Conservation (phyloP, 2,888 invertebrate genomes). For the Anorthoa munda region DNA sequence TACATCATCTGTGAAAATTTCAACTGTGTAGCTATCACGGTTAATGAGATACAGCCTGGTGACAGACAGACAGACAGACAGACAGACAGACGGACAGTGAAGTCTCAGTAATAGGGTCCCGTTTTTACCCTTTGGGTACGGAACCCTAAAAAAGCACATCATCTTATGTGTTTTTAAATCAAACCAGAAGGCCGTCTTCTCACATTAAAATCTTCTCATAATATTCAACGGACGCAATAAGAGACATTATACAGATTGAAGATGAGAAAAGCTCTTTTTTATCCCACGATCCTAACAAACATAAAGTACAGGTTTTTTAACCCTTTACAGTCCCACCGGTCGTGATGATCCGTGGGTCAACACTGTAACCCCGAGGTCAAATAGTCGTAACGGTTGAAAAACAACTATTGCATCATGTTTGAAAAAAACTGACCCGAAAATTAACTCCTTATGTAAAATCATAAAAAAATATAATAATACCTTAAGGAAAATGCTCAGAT, state of each 20-base stretch:
- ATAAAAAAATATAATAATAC: not conserved
- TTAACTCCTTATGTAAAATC: no score
- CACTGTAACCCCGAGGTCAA: conserved; percentile 44
- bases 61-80: no score
- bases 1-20: no score
- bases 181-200: not conserved
- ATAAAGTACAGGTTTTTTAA: conserved; percentile 46
- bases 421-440: not conserved
- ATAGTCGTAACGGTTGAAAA: not conserved
- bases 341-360: conserved; percentile 42
- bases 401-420: rapidly evolving
- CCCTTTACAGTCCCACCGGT: conserved; percentile 40
- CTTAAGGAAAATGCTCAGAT: not conserved
- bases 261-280: not conserved
- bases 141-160: no score
- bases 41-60: no score
- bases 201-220: not conserved
- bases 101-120: no score
- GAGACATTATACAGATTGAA: conserved; percentile 6
- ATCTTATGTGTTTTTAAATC: no score
- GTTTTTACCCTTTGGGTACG: no score
- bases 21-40: no score
- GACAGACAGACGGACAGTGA: no score
- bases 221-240: not conserved
- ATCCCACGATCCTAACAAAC: conserved; percentile 39